Percentiles rank a stretch among this genome's conserved stretches.
Conservation (phyloP, 2,797 vertebrate species). For the Pristis pectinata region DNA sequence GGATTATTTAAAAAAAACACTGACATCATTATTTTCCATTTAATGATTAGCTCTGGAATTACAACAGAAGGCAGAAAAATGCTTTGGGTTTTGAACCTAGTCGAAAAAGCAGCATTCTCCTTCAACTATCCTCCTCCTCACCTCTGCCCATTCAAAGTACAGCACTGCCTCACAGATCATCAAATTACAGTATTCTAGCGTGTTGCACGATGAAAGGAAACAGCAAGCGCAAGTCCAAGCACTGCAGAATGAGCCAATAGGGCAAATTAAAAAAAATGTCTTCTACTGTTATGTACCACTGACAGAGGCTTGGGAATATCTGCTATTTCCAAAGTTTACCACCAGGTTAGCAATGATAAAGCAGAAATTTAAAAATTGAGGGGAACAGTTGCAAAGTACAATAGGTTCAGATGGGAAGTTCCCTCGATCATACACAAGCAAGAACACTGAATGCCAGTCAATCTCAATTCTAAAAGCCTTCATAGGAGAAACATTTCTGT, state of each 20-base stretch:
- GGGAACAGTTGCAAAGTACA: background rate
- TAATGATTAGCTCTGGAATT: background rate
- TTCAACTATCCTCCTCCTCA: no score
- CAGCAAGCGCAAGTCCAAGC: background rate
- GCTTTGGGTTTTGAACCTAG: background rate
- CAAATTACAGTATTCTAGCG: no score
- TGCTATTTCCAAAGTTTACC: background rate
- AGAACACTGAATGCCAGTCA: background rate
- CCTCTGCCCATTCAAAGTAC: background rate
- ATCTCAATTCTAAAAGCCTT: background rate
- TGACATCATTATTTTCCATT: background rate
- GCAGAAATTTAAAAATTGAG: no score
- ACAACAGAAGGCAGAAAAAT: background rate
- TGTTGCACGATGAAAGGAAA: background rate
- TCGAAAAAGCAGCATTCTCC: background rate
- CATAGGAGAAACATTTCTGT: background rate
- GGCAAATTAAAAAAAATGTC: background rate
- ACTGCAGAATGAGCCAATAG: background rate
- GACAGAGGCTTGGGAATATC: background rate
- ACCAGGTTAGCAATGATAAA: background rate
- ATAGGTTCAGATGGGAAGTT: background rate
- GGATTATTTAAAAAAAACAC: background rate
- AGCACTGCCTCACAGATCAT: background rate
- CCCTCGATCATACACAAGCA: background rate
- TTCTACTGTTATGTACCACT: background rate